phyloP scores from a whole-genome alignment of 2,797 vertebrate genomes.

The Pangasius mekongensis region DNA sequence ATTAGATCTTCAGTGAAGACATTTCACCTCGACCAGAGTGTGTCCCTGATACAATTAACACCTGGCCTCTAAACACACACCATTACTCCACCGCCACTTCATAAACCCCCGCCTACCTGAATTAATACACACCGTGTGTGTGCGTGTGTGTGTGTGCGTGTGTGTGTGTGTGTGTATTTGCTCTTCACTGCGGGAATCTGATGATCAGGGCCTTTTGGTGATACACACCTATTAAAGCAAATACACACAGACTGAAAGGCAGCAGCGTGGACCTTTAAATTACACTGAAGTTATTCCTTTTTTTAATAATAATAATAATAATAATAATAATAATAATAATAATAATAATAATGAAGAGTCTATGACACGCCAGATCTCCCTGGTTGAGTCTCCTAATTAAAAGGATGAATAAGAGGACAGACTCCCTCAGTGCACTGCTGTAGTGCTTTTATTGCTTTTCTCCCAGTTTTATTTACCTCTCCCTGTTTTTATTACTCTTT shows the following conservation, averaged over 20 bases:
- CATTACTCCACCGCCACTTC: background rate
- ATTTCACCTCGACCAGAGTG: background rate
- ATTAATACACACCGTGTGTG: background rate
- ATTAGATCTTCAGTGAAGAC: background rate
- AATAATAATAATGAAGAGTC: background rate
- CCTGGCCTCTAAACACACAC: background rate
- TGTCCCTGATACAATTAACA: background rate
- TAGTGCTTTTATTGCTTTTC: background rate
- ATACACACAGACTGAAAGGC: background rate
- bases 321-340: background rate
- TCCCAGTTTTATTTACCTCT: background rate
- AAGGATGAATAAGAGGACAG: background rate
- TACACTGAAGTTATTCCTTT: background rate
- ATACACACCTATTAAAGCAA: conserved; percentile 4
- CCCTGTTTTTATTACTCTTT: background rate
- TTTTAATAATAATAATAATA: background rate
- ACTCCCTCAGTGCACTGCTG: background rate
- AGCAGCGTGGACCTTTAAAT: background rate
- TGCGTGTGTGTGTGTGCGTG: background rate
- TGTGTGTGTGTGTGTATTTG: background rate
- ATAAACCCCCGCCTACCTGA: background rate
- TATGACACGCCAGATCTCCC: background rate
- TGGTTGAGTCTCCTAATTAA: background rate
- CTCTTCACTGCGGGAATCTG: background rate
- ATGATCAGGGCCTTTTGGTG: background rate